Conservation (phyloP, 2,113 vertebrate species). For the Heliornis fulica region DNA sequence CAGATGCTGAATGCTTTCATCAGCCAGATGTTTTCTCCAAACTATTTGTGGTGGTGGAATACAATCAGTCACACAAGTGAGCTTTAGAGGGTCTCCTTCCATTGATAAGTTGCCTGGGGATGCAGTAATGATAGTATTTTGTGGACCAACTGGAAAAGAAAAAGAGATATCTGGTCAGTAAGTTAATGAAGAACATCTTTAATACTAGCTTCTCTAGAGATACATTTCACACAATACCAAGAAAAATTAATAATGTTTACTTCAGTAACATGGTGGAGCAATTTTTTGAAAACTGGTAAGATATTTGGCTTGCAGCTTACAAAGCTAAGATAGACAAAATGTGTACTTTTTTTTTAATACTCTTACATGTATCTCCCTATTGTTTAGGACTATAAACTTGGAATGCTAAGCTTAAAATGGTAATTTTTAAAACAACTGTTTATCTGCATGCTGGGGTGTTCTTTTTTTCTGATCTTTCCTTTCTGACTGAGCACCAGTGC, state of each 20-base stretch:
- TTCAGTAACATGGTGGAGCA: background rate
- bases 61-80: slow-evolving; percentile 55
- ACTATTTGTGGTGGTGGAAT: slow-evolving; percentile 28
- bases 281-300: background rate
- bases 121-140: slow-evolving; percentile 18
- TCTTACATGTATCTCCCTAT: background rate
- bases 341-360: background rate
- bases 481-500: background rate
- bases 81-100: slow-evolving; percentile 10
- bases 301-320: background rate
- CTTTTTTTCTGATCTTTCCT: background rate
- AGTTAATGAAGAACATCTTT: background rate
- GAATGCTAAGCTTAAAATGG: background rate
- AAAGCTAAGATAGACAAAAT: background rate
- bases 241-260: background rate
- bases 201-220: background rate
- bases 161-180: background rate
- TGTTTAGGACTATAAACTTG: background rate
- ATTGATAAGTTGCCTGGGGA: background rate
- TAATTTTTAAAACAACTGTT: background rate
- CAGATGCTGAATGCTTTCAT: background rate
- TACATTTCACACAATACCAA: background rate
- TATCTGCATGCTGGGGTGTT: background rate
- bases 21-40: slow-evolving; percentile 40
- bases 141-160: slow-evolving; percentile 56